Conservation (phyloP, 2,797 vertebrate genomes). For the Dallia pectoralis region DNA sequence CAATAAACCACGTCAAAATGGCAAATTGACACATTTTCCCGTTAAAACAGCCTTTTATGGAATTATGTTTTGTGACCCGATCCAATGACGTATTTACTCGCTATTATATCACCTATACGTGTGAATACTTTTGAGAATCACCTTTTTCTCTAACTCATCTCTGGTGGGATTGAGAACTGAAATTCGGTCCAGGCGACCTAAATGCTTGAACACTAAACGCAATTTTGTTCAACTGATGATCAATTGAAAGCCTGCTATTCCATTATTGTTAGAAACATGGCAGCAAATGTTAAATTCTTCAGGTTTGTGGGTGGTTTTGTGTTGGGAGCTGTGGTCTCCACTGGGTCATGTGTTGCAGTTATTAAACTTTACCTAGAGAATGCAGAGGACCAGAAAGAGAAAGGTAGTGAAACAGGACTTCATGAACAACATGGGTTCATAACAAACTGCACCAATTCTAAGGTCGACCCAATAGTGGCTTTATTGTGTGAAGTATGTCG, state of each 20-base stretch:
- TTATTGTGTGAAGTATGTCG: not conserved
- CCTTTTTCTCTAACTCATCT: too few relatives aligned
- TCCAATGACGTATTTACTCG: too few relatives aligned
- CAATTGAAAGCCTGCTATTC: not conserved
- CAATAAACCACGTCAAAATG: too few relatives aligned
- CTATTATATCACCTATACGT: too few relatives aligned
- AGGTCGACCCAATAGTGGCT: not conserved
- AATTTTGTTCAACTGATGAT: not conserved
- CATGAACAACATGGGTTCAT: not conserved
- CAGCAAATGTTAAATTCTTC: not conserved
- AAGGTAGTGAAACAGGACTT: not conserved
- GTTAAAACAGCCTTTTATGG: too few relatives aligned
- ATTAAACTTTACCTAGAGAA: conserved; percentile 32
- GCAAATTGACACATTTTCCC: too few relatives aligned
- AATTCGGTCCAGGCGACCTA: not conserved
- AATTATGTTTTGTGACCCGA: too few relatives aligned
- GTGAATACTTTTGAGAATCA: too few relatives aligned
- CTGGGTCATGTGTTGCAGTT: conserved; percentile 37
- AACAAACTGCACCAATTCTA: not conserved
- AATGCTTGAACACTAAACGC: not conserved
- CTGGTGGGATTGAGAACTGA: too few relatives aligned
- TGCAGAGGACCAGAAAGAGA: not conserved
- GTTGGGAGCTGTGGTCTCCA: conserved; percentile 40
- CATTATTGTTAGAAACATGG: conserved; percentile 21
- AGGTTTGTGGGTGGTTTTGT: conserved; percentile 52